These are phyloP conservation scores for Tiliqua scincoides DNA, from an alignment of 2,113 vertebrate species.

Conservation along the genomic window DNA sequence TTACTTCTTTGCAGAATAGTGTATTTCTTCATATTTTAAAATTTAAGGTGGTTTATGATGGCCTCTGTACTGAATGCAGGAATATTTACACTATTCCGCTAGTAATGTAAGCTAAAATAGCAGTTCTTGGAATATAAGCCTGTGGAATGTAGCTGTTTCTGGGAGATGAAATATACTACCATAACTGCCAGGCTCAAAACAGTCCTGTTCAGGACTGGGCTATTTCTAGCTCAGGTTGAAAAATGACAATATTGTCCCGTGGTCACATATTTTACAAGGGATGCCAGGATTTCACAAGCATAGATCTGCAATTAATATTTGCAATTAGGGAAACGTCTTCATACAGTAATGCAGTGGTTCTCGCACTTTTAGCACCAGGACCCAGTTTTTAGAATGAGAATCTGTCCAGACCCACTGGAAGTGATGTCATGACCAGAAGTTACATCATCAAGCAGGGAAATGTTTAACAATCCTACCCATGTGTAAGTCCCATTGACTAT, in stretches of 20 bases:
- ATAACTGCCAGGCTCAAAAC: not conserved
- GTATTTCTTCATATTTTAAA: not conserved
- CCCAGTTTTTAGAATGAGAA: no score
- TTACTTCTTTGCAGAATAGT: not conserved
- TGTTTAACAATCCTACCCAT: no score
- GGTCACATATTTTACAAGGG: constrained; percentile 42
- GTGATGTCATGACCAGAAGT: no score
- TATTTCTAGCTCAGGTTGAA: constrained; percentile 66
- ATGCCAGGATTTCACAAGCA: constrained; percentile 43
- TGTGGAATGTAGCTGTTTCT: constrained; percentile 60
- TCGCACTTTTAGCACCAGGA: no score
- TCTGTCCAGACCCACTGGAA: no score
- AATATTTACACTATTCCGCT: constrained; percentile 52
- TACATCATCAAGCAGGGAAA: no score
- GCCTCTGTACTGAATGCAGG: constrained; percentile 21
- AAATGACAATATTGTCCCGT: constrained; percentile 49
- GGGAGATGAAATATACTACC: constrained; percentile 59
- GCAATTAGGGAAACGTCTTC: no score
- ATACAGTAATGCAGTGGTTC: no score
- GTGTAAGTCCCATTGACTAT: no score
- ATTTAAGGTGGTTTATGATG: not conserved
- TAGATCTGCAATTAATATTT: constrained; percentile 40
- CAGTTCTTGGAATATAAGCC: constrained; percentile 65
- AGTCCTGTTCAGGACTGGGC: constrained; percentile 43
- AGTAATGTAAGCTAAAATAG: constrained; percentile 64